phyloP scores from a whole-genome alignment of 2,888 invertebrate species.

The Drosophila rellima region DNA sequence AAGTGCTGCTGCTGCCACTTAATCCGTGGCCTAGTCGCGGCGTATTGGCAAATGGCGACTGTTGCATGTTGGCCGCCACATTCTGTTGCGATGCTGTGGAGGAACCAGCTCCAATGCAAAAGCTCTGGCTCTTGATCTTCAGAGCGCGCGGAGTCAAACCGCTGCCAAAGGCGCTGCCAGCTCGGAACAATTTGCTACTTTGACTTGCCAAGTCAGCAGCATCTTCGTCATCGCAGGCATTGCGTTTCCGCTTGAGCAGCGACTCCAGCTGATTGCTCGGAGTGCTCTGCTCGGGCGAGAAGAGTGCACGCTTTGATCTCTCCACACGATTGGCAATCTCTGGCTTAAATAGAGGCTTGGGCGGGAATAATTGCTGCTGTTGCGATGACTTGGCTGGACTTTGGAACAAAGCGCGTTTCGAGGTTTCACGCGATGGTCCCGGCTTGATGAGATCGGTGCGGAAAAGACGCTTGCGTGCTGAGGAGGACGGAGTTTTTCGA shows the following conservation, averaged over 20 bases:
- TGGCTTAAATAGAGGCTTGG: conserved; percentile 83
- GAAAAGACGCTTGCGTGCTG: conserved; percentile 80
- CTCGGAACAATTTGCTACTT: conserved; percentile 74
- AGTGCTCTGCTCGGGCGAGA: conserved; percentile 86
- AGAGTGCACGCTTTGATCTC: conserved; percentile 89
- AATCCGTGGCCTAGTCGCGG: conserved; percentile 45
- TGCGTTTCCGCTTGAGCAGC: conserved; percentile 83
- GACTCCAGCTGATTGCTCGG: conserved; percentile 66
- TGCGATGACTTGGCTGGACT: conserved; percentile 89
- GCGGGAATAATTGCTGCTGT: conserved; percentile 66
- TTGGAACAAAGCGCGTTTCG: conserved; percentile 91
- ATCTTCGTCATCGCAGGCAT: conserved; percentile 71
- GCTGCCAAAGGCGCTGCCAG: conserved; percentile 49
- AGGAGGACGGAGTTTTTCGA: conserved; percentile 83
- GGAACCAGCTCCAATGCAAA: conserved; percentile 84
- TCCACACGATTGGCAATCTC: conserved; percentile 86
- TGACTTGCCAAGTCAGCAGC: conserved; percentile 68
- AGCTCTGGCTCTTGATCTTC: conserved; percentile 85
- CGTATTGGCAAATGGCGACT: conserved; percentile 10
- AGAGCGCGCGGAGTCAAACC: conserved; percentile 83
- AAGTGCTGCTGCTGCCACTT: conserved; percentile 60
- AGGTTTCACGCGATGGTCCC: conserved; percentile 87
- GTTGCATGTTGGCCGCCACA: conserved; percentile 19
- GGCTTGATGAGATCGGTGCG: conserved; percentile 78
- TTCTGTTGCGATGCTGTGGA: conserved; percentile 53